Evolutionary conservation across 2,113 vertebrate genomes (phyloP).

Genomic region (Scolopax mira): DNA sequence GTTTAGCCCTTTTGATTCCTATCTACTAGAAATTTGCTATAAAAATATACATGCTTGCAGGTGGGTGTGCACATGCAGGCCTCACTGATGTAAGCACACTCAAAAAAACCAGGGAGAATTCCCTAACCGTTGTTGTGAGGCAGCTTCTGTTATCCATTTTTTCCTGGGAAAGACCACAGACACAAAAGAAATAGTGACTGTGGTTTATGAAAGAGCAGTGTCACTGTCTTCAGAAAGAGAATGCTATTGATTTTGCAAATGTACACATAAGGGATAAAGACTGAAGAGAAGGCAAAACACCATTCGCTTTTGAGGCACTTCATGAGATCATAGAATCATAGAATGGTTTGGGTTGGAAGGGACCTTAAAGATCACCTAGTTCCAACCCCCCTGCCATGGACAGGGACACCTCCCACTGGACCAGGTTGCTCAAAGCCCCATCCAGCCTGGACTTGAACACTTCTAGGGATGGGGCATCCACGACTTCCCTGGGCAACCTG

Average conservation of each 20-base stretch:
- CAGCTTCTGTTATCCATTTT: background rate
- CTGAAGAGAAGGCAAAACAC: background rate
- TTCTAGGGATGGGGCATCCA: no score
- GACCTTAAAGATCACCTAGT: no score
- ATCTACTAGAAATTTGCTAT: background rate
- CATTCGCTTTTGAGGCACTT: background rate
- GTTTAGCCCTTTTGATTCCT: conserved; percentile 32
- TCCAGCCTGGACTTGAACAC: no score
- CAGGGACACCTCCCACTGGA: no score
- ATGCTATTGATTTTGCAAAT: conserved; percentile 23
- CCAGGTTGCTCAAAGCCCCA: no score
- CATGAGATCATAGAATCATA: background rate
- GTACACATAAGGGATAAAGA: background rate
- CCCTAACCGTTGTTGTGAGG: background rate
- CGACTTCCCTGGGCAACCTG: no score
- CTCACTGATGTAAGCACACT: background rate
- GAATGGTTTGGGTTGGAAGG: no score
- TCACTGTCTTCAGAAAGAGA: background rate
- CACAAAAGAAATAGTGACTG: background rate
- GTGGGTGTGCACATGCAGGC: background rate
- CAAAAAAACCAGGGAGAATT: background rate
- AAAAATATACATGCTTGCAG: background rate
- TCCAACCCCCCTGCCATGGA: no score
- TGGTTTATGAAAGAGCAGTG: conserved; percentile 7
- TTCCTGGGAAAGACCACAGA: background rate